Conservation (phyloP, 2,888 invertebrate species). For the Deilephila porcellus region DNA sequence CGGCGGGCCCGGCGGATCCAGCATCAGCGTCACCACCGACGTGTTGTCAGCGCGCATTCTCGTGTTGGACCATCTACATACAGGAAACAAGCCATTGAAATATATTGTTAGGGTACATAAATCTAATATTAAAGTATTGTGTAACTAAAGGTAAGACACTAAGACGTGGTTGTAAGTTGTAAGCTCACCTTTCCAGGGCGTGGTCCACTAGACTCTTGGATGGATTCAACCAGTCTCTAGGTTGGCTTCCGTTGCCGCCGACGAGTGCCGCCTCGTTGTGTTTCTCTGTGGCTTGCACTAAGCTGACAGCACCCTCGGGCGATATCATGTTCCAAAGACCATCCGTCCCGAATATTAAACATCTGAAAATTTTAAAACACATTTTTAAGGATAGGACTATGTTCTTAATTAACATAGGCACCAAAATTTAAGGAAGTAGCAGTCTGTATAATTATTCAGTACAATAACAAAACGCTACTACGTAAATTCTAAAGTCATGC, state of each 20-base stretch:
- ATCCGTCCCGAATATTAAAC: slow-evolving; percentile 97
- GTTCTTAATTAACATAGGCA: too few relatives aligned
- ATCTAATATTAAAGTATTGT: too few relatives aligned
- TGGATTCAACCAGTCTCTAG: slow-evolving; percentile 92
- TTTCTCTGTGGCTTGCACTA: slow-evolving; percentile 92
- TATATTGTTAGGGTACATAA: background rate
- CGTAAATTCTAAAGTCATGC: too few relatives aligned
- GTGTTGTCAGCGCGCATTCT: slow-evolving; percentile 98
- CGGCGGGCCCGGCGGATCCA: slow-evolving; percentile 95
- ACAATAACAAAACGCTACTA: too few relatives aligned
- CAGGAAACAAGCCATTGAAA: background rate
- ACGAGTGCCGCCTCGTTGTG: slow-evolving; percentile 89
- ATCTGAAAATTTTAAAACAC: slow-evolving; percentile 77
- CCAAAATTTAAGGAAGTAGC: too few relatives aligned
- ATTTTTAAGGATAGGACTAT: background rate
- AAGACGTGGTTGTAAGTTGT: too few relatives aligned
- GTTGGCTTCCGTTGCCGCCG: slow-evolving; percentile 70
- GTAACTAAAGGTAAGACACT: too few relatives aligned
- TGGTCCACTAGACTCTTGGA: slow-evolving; percentile 94
- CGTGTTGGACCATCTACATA: slow-evolving; percentile 90
- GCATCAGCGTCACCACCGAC: slow-evolving; percentile 95
- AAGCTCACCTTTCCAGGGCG: slow-evolving; percentile 85
- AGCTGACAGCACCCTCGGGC: slow-evolving; percentile 91
- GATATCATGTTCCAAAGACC: slow-evolving; percentile 98
- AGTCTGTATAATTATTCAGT: too few relatives aligned